Conservation (phyloP, 2,888 invertebrate genomes). For the Philereme vetulata region DNA sequence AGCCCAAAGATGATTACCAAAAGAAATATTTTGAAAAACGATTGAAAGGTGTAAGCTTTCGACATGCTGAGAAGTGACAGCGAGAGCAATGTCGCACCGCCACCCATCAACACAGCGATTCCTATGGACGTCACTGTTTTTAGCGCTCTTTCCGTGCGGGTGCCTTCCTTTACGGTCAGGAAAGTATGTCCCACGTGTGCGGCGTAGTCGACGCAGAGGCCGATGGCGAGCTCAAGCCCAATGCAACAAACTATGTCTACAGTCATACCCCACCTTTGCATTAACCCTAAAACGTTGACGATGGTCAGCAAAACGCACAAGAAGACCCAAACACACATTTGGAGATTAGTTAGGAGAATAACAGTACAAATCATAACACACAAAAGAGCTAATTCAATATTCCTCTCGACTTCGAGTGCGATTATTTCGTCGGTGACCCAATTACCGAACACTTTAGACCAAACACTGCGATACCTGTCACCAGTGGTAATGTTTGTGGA, state of each 20-base stretch:
- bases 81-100: conserved; percentile 90
- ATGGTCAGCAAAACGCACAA: conserved; percentile 89
- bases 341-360: conserved; percentile 89
- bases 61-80: conserved; percentile 88
- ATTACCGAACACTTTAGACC: conserved; percentile 88
- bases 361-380: conserved; percentile 92
- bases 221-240: conserved; percentile 90
- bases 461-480: conserved; percentile 86
- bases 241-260: conserved; percentile 93
- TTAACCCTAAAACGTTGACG: conserved; percentile 89
- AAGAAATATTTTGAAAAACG: conserved; percentile 90
- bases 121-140: conserved; percentile 89
- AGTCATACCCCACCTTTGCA: conserved; percentile 92
- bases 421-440: conserved; percentile 93
- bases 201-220: conserved; percentile 93
- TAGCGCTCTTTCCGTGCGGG: conserved; percentile 83
- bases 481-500: conserved; percentile 84
- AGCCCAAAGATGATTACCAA: conserved; percentile 90
- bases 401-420: conserved; percentile 89
- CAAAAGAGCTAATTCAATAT: conserved; percentile 88
- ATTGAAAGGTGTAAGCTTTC: conserved; percentile 89
- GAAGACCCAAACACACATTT: conserved; percentile 91
- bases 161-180: conserved; percentile 84
- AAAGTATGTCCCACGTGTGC: conserved; percentile 93
- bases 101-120: conserved; percentile 90